phyloP scores from a whole-genome alignment of 92 coral and sea anemone species.

The Zoanthus sansibaricus region DNA sequence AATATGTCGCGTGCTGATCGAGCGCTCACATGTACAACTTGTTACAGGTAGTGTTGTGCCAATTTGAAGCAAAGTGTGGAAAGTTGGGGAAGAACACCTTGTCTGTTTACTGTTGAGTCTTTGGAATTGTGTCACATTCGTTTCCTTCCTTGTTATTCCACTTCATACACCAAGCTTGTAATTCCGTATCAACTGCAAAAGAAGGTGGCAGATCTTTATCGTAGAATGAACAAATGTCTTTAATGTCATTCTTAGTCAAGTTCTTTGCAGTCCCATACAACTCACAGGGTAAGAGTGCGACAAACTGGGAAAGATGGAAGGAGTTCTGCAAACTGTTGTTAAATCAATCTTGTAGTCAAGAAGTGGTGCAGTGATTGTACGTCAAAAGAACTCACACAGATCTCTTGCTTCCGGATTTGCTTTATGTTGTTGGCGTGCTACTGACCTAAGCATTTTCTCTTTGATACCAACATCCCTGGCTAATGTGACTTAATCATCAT shows the following conservation, averaged over 20 bases:
- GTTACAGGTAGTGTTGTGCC: slow-evolving; percentile 43
- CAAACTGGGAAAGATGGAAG: slow-evolving; percentile 43
- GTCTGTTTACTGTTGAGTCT: slow-evolving; percentile 37
- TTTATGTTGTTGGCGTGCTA: slow-evolving; percentile 39
- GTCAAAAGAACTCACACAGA: slow-evolving; percentile 35
- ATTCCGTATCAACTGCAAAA: slow-evolving; percentile 49
- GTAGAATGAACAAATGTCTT: slow-evolving; percentile 43
- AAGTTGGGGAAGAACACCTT: slow-evolving; percentile 41
- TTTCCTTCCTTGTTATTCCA: slow-evolving; percentile 19
- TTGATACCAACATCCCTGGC: slow-evolving; percentile 34
- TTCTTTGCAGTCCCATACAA: slow-evolving; percentile 21
- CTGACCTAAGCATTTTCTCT: slow-evolving; percentile 42
- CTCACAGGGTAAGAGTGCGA: slow-evolving; percentile 43
- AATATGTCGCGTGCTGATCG: slow-evolving; percentile 15
- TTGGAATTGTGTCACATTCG: slow-evolving; percentile 17
- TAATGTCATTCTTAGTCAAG: slow-evolving; percentile 39
- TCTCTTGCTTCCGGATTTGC: slow-evolving; percentile 29
- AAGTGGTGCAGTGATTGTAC: slow-evolving; percentile 43
- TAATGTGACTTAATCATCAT: slow-evolving; percentile 24
- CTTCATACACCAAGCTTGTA: slow-evolving; percentile 46
- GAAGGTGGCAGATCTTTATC: slow-evolving; percentile 48
- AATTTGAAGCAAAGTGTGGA: slow-evolving; percentile 38
- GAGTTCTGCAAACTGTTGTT: slow-evolving; percentile 44
- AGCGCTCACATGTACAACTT: slow-evolving; percentile 41
- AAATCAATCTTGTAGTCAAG: slow-evolving; percentile 56